These are phyloP conservation scores for Abrostola triplasia DNA, from an alignment of 2,888 invertebrate genomes.

Conservation along the genomic window DNA sequence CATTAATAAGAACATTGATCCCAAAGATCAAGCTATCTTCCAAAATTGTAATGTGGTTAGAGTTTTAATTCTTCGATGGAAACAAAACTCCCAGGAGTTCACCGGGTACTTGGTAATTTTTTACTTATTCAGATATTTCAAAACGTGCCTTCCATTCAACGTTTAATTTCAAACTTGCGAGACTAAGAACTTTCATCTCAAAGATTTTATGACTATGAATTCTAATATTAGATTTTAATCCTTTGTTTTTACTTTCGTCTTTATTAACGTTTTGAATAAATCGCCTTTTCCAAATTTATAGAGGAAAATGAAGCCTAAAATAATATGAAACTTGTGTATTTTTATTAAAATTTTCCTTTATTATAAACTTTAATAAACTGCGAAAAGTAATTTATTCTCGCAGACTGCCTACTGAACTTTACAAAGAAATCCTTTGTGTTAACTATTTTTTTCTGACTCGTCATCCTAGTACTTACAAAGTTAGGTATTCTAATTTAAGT, in stretches of 20 bases:
- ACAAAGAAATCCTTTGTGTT: not conserved
- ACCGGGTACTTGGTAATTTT: conserved; percentile 22
- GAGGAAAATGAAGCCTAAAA: too few relatives aligned
- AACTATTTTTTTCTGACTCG: not conserved
- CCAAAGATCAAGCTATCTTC: too few relatives aligned
- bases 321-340: not conserved
- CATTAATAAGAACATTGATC: too few relatives aligned
- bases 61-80: too few relatives aligned
- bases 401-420: not conserved
- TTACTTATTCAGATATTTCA: conserved; percentile 42
- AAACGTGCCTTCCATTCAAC: conserved; percentile 34
- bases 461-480: not conserved
- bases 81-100: conserved; percentile 22
- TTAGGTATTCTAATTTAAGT: too few relatives aligned
- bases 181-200: conserved; percentile 39
- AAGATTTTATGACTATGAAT: conserved; percentile 47
- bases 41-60: too few relatives aligned
- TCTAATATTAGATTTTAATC: conserved; percentile 41
- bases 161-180: conserved; percentile 53
- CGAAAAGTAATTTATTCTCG: conserved; percentile 24
- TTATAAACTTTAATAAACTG: conserved; percentile 18
- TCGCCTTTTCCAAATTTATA: not conserved
- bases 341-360: conserved; percentile 13
- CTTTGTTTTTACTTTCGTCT: conserved; percentile 10
- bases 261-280: conserved; percentile 6